Evolutionary conservation across 2,113 vertebrate species (phyloP).

Genomic region (Notarius quadriscutis): DNA sequence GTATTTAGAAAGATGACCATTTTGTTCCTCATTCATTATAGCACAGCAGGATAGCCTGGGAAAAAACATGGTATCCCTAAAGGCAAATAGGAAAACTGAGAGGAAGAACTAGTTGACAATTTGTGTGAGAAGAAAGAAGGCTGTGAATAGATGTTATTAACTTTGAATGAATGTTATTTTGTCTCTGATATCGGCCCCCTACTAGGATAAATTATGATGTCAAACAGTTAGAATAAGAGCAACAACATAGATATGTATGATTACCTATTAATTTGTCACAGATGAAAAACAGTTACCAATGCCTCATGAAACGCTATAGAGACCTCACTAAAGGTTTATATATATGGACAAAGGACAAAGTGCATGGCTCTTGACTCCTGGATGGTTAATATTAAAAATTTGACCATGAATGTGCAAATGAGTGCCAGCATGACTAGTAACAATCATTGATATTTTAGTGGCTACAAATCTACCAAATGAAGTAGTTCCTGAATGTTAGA

Average conservation of each 20-base stretch:
- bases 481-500: not conserved
- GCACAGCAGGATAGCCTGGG: slow-evolving; percentile 71
- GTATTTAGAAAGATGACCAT: slow-evolving; percentile 58
- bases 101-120: slow-evolving; percentile 36
- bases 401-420: not conserved
- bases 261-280: not conserved
- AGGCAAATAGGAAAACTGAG: slow-evolving; percentile 63
- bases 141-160: slow-evolving; percentile 4
- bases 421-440: not conserved
- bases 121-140: slow-evolving; percentile 20
- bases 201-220: not conserved
- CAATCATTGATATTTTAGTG: not conserved
- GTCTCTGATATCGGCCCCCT: not conserved
- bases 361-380: not conserved
- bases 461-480: not conserved
- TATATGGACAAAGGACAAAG: not conserved
- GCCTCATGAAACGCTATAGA: not conserved
- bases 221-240: not conserved
- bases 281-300: not conserved
- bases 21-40: slow-evolving; percentile 69
- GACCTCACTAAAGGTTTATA: not conserved
- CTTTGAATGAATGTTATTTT: not conserved
- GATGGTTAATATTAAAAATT: not conserved
- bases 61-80: slow-evolving; percentile 62
- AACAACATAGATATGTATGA: not conserved